Conservation (phyloP, 2,797 vertebrate species). For the Intellagama lesueurii region DNA sequence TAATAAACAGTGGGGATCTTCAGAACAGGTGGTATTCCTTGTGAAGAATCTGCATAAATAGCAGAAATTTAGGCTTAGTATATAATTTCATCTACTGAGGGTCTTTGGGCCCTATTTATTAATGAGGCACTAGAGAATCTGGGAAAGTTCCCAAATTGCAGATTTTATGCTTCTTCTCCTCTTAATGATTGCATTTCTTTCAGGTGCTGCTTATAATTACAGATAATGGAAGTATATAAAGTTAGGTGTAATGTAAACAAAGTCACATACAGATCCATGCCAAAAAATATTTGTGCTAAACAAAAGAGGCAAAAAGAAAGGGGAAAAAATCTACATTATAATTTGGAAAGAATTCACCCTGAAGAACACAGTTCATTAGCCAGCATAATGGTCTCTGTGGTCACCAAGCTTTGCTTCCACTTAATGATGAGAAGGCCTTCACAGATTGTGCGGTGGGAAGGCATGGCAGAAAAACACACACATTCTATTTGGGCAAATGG, state of each 20-base stretch:
- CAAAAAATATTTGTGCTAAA: neutral
- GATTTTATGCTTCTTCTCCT: conserved; percentile 16
- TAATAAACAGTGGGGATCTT: conserved; percentile 8
- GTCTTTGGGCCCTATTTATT: conserved; percentile 19
- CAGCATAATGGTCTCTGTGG: neutral
- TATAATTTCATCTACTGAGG: conserved; percentile 27
- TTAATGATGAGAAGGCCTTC: neutral
- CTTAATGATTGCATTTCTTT: conserved; percentile 38
- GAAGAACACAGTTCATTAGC: neutral
- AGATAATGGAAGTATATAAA: conserved; percentile 29
- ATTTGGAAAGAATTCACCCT: neutral
- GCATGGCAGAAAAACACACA: neutral
- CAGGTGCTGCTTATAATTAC: conserved; percentile 47
- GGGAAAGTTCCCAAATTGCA: conserved; percentile 30
- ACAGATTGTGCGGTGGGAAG: neutral
- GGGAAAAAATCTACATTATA: neutral
- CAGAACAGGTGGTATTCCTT: conserved; percentile 23
- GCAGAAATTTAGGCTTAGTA: conserved; percentile 40
- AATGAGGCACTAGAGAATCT: conserved; percentile 41
- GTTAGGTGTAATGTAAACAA: neutral
- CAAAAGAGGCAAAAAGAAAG: too few relatives aligned
- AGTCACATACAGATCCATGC: neutral
- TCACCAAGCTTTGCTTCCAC: neutral
- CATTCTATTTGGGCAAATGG: neutral
- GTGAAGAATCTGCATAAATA: conserved; percentile 32